These are phyloP conservation scores for Lucinisca nassula DNA, from an alignment of 2,888 invertebrate genomes.

Conservation along the genomic window DNA sequence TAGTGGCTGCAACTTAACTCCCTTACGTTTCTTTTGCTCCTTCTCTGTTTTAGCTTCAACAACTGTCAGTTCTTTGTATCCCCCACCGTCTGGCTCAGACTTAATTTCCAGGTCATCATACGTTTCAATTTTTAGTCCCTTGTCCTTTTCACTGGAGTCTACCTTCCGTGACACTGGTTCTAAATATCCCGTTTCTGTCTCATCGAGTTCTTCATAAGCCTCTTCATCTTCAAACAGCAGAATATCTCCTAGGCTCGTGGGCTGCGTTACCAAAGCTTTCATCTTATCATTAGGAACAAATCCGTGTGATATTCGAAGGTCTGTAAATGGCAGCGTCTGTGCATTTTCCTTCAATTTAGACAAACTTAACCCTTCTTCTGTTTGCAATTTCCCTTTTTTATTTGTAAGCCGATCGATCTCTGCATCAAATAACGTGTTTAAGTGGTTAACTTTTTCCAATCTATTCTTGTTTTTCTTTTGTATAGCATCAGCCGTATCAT, in stretches of 20 bases:
- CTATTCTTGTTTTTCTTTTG: background rate
- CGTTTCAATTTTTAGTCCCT: background rate
- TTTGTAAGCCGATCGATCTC: slow-evolving; percentile 4
- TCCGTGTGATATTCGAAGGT: background rate
- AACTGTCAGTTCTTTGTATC: background rate
- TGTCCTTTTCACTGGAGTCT: no score
- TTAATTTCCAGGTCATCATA: background rate
- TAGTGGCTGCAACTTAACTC: background rate
- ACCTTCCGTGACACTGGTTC: background rate
- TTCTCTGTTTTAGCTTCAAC: background rate
- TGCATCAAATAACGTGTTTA: background rate
- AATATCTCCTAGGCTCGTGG: background rate
- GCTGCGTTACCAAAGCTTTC: background rate
- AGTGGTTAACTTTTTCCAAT: background rate
- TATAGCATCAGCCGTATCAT: background rate
- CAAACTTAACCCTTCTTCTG: background rate
- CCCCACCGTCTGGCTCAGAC: background rate
- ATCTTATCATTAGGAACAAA: background rate
- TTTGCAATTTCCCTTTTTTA: background rate
- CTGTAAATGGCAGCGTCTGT: background rate
- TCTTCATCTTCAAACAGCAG: background rate
- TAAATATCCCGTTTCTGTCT: background rate
- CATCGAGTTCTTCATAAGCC: background rate
- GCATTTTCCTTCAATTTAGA: background rate
- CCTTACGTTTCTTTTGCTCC: background rate